Conservation (phyloP, 1,140 invertebrate species). For the Zophobas atratus region DNA sequence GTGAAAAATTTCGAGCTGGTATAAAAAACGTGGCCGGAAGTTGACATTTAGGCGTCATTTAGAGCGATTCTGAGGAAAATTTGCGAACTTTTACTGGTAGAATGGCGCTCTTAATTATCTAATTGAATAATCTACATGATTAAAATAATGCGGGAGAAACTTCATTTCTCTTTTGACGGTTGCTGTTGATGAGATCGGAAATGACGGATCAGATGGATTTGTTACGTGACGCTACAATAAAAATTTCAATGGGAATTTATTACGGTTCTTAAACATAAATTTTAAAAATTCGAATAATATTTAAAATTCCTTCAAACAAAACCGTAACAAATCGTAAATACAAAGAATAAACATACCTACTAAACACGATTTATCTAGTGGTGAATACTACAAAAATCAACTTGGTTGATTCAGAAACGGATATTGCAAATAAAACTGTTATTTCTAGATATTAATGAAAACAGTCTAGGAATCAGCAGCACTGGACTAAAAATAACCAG, state of each 20-base stretch:
- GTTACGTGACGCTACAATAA: background rate
- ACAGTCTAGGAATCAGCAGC: slow-evolving; percentile 44
- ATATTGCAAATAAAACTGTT: slow-evolving; percentile 48
- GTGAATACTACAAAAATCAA: background rate
- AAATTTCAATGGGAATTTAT: slow-evolving; percentile 6
- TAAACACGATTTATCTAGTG: background rate
- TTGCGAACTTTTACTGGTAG: slow-evolving; percentile 2
- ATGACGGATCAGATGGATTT: background rate
- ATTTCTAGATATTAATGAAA: slow-evolving; percentile 48
- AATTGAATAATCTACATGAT: slow-evolving; percentile 19
- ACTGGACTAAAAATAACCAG: slow-evolving; percentile 26
- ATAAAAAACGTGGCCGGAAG: background rate
- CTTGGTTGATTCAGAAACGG: slow-evolving; percentile 22
- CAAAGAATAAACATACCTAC: background rate
- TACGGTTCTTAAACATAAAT: background rate
- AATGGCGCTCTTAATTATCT: background rate
- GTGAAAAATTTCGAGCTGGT: background rate
- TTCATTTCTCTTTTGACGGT: background rate
- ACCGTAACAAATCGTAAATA: slow-evolving; percentile 17
- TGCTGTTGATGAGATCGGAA: background rate
- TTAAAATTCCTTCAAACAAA: slow-evolving; percentile 14
- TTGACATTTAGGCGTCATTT: background rate
- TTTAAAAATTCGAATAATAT: slow-evolving; percentile 9
- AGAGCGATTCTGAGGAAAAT: background rate
- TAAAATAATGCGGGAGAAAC: background rate